Evolutionary conservation across 2,797 vertebrate genomes (phyloP).

Genomic region (Balearica regulorum): DNA sequence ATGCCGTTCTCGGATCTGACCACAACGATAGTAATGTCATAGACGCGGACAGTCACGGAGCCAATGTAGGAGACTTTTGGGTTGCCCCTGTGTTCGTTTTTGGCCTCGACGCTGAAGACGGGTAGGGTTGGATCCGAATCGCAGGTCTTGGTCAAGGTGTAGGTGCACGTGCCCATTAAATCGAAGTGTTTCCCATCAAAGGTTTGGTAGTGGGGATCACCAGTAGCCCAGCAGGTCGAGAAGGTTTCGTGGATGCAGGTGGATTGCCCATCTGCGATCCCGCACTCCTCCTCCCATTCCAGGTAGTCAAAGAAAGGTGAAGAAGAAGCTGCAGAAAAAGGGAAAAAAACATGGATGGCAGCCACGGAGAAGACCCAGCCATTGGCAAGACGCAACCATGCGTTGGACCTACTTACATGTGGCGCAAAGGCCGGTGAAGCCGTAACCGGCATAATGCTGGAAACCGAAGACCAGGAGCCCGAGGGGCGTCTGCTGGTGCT

Average conservation of each 20-base stretch:
- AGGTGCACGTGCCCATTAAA: conserved; percentile 79
- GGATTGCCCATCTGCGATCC: conserved; percentile 32
- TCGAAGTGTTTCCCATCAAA: conserved; percentile 77
- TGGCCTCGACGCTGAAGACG: conserved; percentile 70
- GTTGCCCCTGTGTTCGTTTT: conserved; percentile 71
- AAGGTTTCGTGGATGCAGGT: conserved; percentile 50
- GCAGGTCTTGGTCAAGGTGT: conserved; percentile 75
- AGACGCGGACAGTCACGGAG: conserved; percentile 61
- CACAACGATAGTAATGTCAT: conserved; percentile 21
- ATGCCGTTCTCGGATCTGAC: conserved; percentile 66
- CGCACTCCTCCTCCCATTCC: conserved; percentile 64
- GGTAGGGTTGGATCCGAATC: conserved; percentile 20
- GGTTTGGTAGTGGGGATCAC: conserved; percentile 75
- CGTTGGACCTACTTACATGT: not conserved
- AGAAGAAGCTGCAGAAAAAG: not conserved
- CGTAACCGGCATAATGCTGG: conserved; percentile 8
- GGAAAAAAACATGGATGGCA: not conserved
- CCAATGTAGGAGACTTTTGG: conserved; percentile 57
- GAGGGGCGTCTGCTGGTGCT: not conserved
- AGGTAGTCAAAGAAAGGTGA: not conserved
- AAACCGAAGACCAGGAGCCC: conserved; percentile 73
- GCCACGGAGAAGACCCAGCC: fast-evolving
- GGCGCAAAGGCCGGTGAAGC: conserved; percentile 74
- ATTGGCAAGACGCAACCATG: fast-evolving
- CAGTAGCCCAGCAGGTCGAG: conserved; percentile 72